These are phyloP conservation scores for Drosophila picticornis DNA, from an alignment of 2,888 invertebrate genomes.

Conservation along the genomic window DNA sequence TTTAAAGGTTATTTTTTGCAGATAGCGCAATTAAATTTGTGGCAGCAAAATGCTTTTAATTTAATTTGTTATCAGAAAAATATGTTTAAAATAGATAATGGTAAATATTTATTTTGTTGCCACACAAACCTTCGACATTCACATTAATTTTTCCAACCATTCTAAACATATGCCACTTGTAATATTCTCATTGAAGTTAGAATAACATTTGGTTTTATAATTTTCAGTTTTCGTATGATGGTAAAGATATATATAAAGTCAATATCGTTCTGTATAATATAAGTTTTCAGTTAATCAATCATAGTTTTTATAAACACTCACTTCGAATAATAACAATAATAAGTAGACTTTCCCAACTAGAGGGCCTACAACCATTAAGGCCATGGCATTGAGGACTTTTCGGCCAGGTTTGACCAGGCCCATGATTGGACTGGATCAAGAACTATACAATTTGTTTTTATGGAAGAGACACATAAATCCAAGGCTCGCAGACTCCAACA, in stretches of 20 bases:
- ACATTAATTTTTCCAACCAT: neutral
- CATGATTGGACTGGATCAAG: neutral
- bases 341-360: neutral
- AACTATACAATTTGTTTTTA: neutral
- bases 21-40: neutral
- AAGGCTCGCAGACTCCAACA: neutral
- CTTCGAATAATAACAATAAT: neutral
- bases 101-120: neutral
- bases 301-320: neutral
- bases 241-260: neutral
- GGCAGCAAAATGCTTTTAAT: neutral
- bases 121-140: neutral
- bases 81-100: neutral
- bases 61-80: neutral
- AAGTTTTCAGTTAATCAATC: neutral
- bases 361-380: neutral
- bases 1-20: neutral
- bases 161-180: too few species aligned
- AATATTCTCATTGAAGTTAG: neutral
- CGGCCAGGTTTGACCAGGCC: neutral
- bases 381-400: neutral
- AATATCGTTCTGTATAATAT: neutral
- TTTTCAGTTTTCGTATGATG: neutral
- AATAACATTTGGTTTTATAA: neutral
- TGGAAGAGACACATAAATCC: neutral